phyloP scores from a whole-genome alignment of 1,140 invertebrate genomes.

The Catajapyx aquilonaris region DNA sequence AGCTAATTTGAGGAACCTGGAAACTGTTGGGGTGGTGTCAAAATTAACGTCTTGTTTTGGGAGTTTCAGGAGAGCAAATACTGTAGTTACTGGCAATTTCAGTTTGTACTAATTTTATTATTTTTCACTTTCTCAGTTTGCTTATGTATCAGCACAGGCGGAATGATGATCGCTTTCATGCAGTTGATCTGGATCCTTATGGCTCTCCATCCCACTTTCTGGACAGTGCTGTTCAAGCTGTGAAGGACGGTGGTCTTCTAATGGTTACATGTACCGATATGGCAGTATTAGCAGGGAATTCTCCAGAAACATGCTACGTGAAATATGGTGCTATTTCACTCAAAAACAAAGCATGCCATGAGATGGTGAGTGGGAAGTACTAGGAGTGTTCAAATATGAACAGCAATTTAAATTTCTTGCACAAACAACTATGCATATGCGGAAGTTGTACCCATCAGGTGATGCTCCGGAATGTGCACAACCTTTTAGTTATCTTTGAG shows the following conservation, averaged over 20 bases:
- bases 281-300: conserved; percentile 89
- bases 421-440: too few species aligned
- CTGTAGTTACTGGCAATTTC: neutral
- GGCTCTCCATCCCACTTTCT: conserved; percentile 85
- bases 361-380: conserved; percentile 73
- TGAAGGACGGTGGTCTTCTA: conserved; percentile 58
- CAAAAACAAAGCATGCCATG: conserved; percentile 75
- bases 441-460: too few species aligned
- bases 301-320: conserved; percentile 75
- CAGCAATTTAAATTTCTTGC: too few species aligned
- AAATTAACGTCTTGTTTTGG: too few species aligned
- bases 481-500: too few species aligned
- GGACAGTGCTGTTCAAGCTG: conserved; percentile 69
- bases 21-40: too few species aligned
- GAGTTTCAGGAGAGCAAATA: too few species aligned
- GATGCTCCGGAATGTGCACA: too few species aligned
- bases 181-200: conserved; percentile 92
- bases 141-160: conserved; percentile 60
- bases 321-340: conserved; percentile 89
- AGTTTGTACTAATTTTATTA: conserved; percentile 7
- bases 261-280: conserved; percentile 95
- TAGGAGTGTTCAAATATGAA: too few species aligned
- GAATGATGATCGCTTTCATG: conserved; percentile 51
- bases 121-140: conserved; percentile 36
- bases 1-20: too few species aligned